Evolutionary conservation across 2,888 invertebrate genomes (phyloP).

Genomic region (Cepaea hortensis): DNA sequence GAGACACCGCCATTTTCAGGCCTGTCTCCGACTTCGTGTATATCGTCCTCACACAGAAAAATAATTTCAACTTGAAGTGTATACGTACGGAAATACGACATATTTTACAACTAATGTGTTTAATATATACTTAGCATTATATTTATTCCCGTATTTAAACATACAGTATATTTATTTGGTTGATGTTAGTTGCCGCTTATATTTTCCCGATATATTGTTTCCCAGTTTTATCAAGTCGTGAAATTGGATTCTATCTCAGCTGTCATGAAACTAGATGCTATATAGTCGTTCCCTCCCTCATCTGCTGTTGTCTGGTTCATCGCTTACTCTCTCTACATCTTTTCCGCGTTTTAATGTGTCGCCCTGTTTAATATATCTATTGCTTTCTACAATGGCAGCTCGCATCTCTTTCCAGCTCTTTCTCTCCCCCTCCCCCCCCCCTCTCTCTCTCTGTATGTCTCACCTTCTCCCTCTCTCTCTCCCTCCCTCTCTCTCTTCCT

Average conservation of each 20-base stretch:
- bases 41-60: slow-evolving; percentile 25
- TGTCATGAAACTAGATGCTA: no score
- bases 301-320: no score
- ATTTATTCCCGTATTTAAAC: neutral
- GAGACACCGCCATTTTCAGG: slow-evolving; percentile 39
- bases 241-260: no score
- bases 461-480: slow-evolving; percentile 10
- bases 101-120: neutral
- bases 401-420: slow-evolving; percentile 17
- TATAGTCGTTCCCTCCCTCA: no score
- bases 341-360: no score
- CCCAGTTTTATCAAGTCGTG: no score
- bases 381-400: no score
- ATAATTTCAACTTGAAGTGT: slow-evolving; percentile 8
- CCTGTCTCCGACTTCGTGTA: neutral
- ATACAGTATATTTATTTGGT: neutral
- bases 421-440: slow-evolving; percentile 25
- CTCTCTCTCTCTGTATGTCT: slow-evolving; percentile 35
- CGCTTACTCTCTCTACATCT: no score
- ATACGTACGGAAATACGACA: neutral
- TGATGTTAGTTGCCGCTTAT: no score
- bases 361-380: no score
- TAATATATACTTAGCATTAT: neutral
- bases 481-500: neutral
- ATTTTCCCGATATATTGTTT: no score